These are phyloP conservation scores for Calosoma granatense DNA, from an alignment of 1,140 invertebrate genomes.

Conservation along the genomic window DNA sequence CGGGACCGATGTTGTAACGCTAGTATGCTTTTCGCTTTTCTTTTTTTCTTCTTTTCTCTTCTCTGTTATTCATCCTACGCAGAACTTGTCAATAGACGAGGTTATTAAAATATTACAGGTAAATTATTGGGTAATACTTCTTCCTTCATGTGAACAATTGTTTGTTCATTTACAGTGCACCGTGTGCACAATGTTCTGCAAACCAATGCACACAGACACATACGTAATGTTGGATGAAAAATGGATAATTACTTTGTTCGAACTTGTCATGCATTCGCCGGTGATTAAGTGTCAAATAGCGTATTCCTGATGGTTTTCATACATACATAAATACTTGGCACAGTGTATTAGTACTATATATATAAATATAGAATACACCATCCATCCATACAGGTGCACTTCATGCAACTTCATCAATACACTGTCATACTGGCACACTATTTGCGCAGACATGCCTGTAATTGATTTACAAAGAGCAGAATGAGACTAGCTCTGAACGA, in stretches of 20 bases:
- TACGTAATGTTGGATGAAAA: not conserved
- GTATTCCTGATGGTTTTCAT: not conserved
- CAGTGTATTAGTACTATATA: too few species aligned
- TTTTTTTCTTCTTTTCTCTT: not conserved
- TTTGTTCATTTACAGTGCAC: not conserved
- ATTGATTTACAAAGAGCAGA: too few species aligned
- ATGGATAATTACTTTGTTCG: not conserved
- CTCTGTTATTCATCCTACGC: not conserved
- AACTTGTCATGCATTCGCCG: not conserved
- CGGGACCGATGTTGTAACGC: not conserved
- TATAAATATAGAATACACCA: too few species aligned
- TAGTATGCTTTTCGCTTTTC: not conserved
- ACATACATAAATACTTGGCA: not conserved
- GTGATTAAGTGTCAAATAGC: not conserved
- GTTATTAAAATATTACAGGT: slow-evolving; percentile 4
- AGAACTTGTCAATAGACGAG: slow-evolving; percentile 1
- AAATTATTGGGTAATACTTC: not conserved
- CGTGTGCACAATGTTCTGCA: not conserved
- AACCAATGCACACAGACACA: not conserved
- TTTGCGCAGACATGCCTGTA: too few species aligned
- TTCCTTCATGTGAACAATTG: not conserved
- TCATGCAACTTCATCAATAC: too few species aligned
- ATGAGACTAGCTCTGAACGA: too few species aligned
- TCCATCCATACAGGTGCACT: too few species aligned
- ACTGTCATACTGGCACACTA: too few species aligned